Evolutionary conservation across 2,888 invertebrate genomes (phyloP), one percentile per base, ranked within the genome.

Genomic region (Drosophila diplacantha): DNA sequence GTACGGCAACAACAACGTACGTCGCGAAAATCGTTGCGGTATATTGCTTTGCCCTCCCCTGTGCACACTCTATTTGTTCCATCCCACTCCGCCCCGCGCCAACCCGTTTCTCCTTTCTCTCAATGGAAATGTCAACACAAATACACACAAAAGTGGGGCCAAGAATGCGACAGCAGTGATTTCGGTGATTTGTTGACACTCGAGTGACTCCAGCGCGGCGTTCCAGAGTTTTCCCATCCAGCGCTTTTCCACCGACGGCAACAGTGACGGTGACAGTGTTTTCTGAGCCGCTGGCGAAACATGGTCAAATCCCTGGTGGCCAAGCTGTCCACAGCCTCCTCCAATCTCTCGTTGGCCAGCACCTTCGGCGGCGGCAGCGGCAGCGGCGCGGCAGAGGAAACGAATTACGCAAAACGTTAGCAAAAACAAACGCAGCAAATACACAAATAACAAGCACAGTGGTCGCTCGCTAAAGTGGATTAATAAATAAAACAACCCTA

Each of bases 291-390:
- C 52, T 14, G 24, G 31, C 18, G 32, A 56, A 79, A 71, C 51
- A 87, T 87, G 87, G 87, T 87, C 71, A 87, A 87, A 65, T 87
- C 84, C 55, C 75, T 87, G 61, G 87, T 86, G 41, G 86, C 87
- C 57, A 87, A 87, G 72, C 73, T 87, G 60, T 86, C 85, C 24
- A 79, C 87, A 49, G 87, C 87, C 41, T 85, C 86, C 47, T 85
- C 84, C 26, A 85, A 84, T 81, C 67, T 84, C n/a, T 83, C 86
- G 52, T 57, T 86, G 56, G 84, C 86, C 54, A 82, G 86, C 57
- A 86, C 86, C 18, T 80, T 87, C 50, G 78, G 72, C 61, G 64
- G 71, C 49, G 77, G 83, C 59, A 69, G 69, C 49, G 76, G 83
- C 59, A 70, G 72, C 46, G 56, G 68, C 52, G 62, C 69, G 52